These are phyloP conservation scores for Mustela lutreola DNA, from an alignment of 2,113 vertebrate genomes.

Conservation along the genomic window DNA sequence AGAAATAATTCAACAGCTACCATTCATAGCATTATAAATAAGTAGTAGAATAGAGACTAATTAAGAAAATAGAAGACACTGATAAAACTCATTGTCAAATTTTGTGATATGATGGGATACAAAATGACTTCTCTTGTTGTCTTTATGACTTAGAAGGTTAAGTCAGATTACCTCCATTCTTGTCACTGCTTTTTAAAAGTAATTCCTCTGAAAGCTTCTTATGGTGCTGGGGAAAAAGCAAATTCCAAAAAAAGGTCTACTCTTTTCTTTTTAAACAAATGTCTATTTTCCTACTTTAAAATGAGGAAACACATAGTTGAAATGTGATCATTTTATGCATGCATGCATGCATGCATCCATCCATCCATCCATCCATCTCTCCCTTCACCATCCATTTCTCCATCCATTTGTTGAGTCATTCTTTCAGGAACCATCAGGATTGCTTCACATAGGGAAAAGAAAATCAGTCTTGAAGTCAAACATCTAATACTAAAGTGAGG, in stretches of 20 bases:
- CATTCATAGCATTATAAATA: background rate
- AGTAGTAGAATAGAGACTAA: background rate
- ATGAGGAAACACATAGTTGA: background rate
- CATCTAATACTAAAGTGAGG: background rate
- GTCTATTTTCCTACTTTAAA: background rate
- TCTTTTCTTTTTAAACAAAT: background rate
- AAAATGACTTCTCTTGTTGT: background rate
- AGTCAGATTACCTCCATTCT: background rate
- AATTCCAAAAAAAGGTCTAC: conserved; percentile 16
- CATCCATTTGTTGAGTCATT: background rate
- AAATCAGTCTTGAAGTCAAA: background rate
- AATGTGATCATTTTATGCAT: background rate
- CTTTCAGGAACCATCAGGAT: background rate
- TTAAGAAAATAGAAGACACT: background rate
- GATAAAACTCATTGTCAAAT: background rate
- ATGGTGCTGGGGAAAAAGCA: background rate
- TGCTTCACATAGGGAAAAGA: background rate
- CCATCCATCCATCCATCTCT: background rate
- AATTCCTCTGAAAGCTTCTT: conserved; percentile 40
- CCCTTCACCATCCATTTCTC: background rate
- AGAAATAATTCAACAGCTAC: background rate
- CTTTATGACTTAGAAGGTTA: conserved; percentile 18
- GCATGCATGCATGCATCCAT: background rate
- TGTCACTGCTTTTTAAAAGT: background rate
- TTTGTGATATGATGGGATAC: background rate